These are phyloP conservation scores for Sigmodon hispidus DNA, from an alignment of 2,113 vertebrate genomes.

Conservation along the genomic window DNA sequence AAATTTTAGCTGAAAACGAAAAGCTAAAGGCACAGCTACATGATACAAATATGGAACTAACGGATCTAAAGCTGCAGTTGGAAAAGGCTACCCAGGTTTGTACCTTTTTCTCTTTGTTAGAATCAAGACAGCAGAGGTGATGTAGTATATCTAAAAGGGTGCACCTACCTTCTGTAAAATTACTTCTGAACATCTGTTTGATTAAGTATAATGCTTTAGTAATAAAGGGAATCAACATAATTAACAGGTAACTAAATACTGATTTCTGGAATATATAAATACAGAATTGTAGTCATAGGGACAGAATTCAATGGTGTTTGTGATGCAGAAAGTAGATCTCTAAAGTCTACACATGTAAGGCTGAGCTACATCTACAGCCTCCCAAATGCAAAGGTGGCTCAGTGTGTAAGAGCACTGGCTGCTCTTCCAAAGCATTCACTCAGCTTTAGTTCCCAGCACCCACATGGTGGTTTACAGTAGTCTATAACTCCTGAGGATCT, in stretches of 20 bases:
- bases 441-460: neutral
- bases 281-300: neutral
- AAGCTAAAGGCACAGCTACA: conserved; percentile 98
- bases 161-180: conserved; percentile 22
- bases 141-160: conserved; percentile 6
- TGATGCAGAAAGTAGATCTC: neutral
- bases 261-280: neutral
- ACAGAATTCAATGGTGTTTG: neutral
- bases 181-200: conserved; percentile 35
- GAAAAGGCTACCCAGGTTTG: conserved; percentile 98
- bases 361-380: neutral
- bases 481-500: neutral
- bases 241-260: neutral
- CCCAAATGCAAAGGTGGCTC: neutral
- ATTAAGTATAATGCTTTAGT: conserved; percentile 43
- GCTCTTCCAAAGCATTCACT: neutral
- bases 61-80: conserved; percentile 96
- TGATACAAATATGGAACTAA: conserved; percentile 96
- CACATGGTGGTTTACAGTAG: neutral
- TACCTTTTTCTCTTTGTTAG: conserved; percentile 60
- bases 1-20: conserved; percentile 97
- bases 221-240: conserved; percentile 10
- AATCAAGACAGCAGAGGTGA: neutral
- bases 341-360: neutral
- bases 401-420: neutral